Evolutionary conservation across 2,888 invertebrate genomes (phyloP), one percentile per base, ranked within the genome.

Genomic region (Anaspis maculata): DNA sequence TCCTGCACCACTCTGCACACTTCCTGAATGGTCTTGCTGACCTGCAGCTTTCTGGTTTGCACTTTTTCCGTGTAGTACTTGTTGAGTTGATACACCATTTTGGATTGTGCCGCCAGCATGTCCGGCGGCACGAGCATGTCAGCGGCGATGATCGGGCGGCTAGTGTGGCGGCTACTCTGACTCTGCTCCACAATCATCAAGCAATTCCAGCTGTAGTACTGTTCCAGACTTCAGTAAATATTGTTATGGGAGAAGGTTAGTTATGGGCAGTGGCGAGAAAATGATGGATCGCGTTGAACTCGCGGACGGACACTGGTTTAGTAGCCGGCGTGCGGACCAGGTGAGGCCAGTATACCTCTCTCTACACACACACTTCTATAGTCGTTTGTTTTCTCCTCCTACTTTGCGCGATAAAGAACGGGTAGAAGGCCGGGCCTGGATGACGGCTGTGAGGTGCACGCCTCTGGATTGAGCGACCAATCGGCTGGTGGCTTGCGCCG

Each of bases 1-100:
- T 87, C 85, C 59, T 86, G 85, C 11, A 86, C 83, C 35, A 86
- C 79, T 66, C 83, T 82, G 62, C 81, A 82, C 52, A 87, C 80
- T 57, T 85, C 82, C 22, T 81, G 72, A 26, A 83, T 77, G 3
- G 81, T 80, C 62, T 84, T 83, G 34, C 79, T 75, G 39, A 85
- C 75, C 25, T 37, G 37, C 15, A 37, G 48, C 74, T 75, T 13
- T 70, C 72, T 69, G 19, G 73, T 68, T 52, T 81, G 80, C 16
- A 88, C 86, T 42, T 83, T 68, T 50, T 87, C 85, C 27, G 77
- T 79, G 68, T 81, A 83, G 61, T 80, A 88, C 61, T 83, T 82
- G 67, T 83, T 83, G 52, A 87, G 72, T 64, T 86, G 85, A 61
- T 83, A 84, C 36, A 83, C 70, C 70, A 84, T 77, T 61, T 82